Percentiles rank a stretch among this genome's conserved stretches.
phyloP scores from a whole-genome alignment of 2,888 invertebrate genomes.

The Leptinotarsa juncta region DNA sequence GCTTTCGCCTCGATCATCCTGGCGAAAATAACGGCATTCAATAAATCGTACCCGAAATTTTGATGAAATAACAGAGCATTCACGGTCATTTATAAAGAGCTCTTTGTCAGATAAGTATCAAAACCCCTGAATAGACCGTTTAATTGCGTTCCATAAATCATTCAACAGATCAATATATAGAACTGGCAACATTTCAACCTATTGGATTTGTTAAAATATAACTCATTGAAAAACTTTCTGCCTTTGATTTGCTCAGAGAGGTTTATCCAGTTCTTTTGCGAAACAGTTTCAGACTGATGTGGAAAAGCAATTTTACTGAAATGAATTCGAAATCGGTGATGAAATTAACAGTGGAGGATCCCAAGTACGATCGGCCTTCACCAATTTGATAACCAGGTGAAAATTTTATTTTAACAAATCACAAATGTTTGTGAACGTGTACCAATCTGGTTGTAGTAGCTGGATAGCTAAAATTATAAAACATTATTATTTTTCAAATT shows the following conservation, averaged over 20 bases:
- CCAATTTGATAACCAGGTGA: too few species aligned
- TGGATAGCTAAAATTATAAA: too few species aligned
- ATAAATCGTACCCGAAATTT: constrained; percentile 34
- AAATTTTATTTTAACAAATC: too few species aligned
- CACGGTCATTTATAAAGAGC: constrained; percentile 36
- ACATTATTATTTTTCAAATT: too few species aligned
- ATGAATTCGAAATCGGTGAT: neutral
- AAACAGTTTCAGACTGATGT: neutral
- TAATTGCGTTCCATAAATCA: constrained; percentile 40
- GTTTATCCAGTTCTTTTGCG: neutral
- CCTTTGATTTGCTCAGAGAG: neutral
- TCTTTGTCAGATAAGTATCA: constrained; percentile 40
- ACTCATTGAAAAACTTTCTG: constrained; percentile 8
- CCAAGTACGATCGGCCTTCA: too few species aligned
- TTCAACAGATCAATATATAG: constrained; percentile 33
- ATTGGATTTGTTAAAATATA: constrained; percentile 31
- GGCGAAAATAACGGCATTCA: constrained; percentile 29
- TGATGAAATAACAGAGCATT: constrained; percentile 34
- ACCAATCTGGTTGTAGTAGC: too few species aligned
- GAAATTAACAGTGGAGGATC: neutral
- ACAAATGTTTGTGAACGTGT: too few species aligned
- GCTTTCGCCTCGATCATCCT: constrained; percentile 31
- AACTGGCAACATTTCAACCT: constrained; percentile 19
- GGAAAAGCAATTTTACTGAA: neutral
- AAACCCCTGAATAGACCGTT: constrained; percentile 34